Base-by-base conservation (phyloP, 2,797 vertebrate species). In the Myoxocephalus aenaeus region DNA sequence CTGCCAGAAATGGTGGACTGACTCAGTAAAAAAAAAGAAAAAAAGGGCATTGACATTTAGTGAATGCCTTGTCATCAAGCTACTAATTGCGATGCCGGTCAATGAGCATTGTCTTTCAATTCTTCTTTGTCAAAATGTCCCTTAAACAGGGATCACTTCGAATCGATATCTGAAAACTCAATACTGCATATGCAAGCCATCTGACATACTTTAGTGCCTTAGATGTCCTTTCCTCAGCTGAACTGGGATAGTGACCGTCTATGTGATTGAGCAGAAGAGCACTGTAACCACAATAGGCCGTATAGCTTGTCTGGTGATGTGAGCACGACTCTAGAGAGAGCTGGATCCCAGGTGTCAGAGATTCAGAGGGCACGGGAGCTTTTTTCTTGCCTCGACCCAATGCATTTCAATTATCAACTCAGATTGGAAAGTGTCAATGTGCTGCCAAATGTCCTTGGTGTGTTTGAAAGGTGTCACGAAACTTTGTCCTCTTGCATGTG, bases 71-170 rank as follows among this genome's bases (percentile, higher is more conserved):
- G 75, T 90, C 86, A 92, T 81, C 81, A 82, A 81, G 66, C 65
- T 48, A 74, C 84, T 89, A 91, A 87, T 89, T 93, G 83, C 70
- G n/a, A 65, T 76, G 62, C 44, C 44, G 56, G 74, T 91, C 88
- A 85, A 87, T 91, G 81, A 34, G 83, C 61, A 85, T 87, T 65
- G 81, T 91, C 85, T 91, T 91, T 88, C 79, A 82, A 57, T 86
- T 86, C 40, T 46, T 91, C 82, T 87, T 75, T 68, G 79, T 87
- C 51, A 34, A 85, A 84, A 70, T 5, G 67, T 77, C 79, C 71
- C 77, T 78, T 68, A 81, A 85, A 83, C 22, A 71, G 67, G 51
- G 59, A 89, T 89, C 79, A 74, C 74, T 70, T 78, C 56, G 66
- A 71, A 90, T 90, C 68, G 42, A 90, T 89, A 70, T 14, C 10